Base-by-base conservation (phyloP, 2,113 vertebrate species). In the Zosterops hypoxanthus region DNA sequence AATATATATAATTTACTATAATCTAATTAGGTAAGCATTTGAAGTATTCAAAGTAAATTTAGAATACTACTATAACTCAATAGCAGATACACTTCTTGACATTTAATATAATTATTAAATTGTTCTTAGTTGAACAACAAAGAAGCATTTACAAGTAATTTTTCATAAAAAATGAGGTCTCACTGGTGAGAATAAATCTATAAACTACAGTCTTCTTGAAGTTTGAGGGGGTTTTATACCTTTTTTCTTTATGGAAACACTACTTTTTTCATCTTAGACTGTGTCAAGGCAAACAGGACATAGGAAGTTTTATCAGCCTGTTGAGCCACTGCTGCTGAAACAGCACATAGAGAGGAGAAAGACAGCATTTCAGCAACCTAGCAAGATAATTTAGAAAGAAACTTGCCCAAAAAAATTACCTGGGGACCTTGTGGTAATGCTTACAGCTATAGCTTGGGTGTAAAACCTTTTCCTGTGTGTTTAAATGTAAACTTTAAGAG, bases 391-490 rank as follows among this genome's bases (percentile, higher is more conserved):
- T 92, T 88, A 79, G 69, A 84, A 86, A 79, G 33, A 17, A 86
- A 50, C 28, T 50, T 73, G 33, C 20, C 8, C 11, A 56, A 82
- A 69, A 69, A 12, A 65, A 46, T 79, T 90, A 90, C 14, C 46
- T 77, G 8, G 29, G 44, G 49, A 87, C 12, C 7, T 22, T 85
- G 28, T 26, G 57, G 52, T 44, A 80, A 55, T 70, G 9, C 10
- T 88, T 77, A 14, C 11, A 86, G 46, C 39, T 63, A 31, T 33
- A 71, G 16, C 13, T 83, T 87, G 26, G 20, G 36, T 73, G 12
- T 86, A 94, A 94, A 94, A 88, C 19, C 65, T 77, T 80, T 95
- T 88, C 60, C 65, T 79, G 9, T 63, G 41, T 53, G 46, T 69
- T 96, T 84, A 75, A 92, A 87, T 50, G 20, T 34, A 92, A 69